Percentiles rank a stretch among this genome's conserved stretches.
phyloP scores from a whole-genome alignment of 2,113 vertebrate species.

The Campylomormyrus numenius region DNA sequence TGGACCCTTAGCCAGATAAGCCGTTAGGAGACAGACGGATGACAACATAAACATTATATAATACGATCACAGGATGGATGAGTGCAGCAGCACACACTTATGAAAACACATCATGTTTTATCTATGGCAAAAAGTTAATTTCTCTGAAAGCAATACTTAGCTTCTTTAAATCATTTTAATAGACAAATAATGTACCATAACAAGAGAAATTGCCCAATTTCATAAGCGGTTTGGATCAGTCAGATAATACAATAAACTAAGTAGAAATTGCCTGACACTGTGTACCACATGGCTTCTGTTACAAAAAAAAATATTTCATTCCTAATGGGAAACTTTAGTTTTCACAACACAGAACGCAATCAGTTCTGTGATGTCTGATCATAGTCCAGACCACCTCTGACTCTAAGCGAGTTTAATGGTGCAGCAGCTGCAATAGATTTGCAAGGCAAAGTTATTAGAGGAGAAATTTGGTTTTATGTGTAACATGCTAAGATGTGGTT shows the following conservation, averaged over 20 bases:
- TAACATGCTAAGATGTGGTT: neutral
- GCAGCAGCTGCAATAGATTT: neutral
- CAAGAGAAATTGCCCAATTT: neutral
- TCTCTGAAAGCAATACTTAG: neutral
- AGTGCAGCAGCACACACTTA: neutral
- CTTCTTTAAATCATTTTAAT: neutral
- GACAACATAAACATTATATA: neutral
- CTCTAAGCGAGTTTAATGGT: neutral
- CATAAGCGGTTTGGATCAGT: neutral
- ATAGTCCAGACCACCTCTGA: neutral
- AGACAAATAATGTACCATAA: neutral
- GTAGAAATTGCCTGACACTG: neutral
- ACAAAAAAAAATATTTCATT: neutral
- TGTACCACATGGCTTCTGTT: neutral
- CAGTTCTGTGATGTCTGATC: neutral
- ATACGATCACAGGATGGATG: neutral
- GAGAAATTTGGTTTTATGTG: neutral
- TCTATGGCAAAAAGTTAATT: neutral
- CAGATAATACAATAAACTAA: neutral
- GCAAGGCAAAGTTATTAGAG: neutral
- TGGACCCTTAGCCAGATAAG: neutral
- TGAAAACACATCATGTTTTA: neutral
- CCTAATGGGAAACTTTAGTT: neutral
- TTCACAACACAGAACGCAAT: neutral
- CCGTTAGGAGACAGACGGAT: neutral